A percentile compares a stretch with the other conserved stretches of the same genome.
phyloP scores from a whole-genome alignment of 2,797 vertebrate species.

The Pyrocephalus nanus region DNA sequence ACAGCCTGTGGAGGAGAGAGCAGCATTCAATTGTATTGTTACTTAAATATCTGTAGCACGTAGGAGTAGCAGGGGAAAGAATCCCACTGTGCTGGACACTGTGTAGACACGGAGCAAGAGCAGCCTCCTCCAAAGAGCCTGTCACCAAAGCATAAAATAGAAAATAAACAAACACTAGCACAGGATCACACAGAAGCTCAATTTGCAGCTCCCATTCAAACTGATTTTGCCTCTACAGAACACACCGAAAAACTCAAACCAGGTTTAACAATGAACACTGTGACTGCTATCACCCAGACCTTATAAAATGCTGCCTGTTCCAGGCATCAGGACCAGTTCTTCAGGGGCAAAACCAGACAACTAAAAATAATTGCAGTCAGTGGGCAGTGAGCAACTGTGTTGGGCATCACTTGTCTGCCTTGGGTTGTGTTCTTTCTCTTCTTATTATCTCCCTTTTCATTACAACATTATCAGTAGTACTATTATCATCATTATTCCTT shows the following conservation, averaged over 20 bases:
- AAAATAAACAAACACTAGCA: background rate
- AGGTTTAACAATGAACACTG: background rate
- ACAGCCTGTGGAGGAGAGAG: background rate
- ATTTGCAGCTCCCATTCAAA: background rate
- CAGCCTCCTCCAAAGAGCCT: background rate
- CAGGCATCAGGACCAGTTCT: background rate
- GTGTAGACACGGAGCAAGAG: background rate
- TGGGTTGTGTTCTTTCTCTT: background rate
- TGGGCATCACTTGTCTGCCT: background rate
- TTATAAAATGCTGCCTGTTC: rapidly evolving
- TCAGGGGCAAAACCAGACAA: background rate
- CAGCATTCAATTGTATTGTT: background rate
- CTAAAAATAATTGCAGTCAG: background rate
- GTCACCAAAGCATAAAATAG: background rate
- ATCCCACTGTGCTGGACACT: background rate
- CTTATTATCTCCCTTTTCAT: background rate
- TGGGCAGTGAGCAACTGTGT: background rate
- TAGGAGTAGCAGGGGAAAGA: background rate
- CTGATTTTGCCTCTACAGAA: background rate
- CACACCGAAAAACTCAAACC: background rate
- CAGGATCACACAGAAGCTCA: background rate
- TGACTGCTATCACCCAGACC: background rate
- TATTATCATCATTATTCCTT: background rate
- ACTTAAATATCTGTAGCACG: background rate
- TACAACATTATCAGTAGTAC: background rate